phyloP scores from a whole-genome alignment of 1,140 invertebrate species.

The Drosophila kikkawai region DNA sequence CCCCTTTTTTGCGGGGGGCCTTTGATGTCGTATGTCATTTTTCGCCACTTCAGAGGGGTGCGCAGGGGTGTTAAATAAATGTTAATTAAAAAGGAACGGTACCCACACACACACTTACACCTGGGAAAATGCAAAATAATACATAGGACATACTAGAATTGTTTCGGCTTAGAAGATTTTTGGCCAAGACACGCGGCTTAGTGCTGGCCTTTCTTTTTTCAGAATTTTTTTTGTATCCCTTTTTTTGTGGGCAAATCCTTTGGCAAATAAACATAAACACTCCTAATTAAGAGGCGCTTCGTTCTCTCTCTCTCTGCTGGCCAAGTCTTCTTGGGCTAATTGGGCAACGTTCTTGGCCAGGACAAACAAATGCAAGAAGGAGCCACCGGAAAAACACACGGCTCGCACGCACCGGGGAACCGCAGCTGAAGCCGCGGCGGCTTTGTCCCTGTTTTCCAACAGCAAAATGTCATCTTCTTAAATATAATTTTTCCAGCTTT shows the following conservation, averaged over 20 bases:
- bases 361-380: slow-evolving; percentile 63
- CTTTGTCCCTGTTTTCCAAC: slow-evolving; percentile 1
- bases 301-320: slow-evolving; percentile 4
- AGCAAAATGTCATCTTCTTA: slow-evolving; percentile 75
- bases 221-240: background rate
- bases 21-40: slow-evolving; percentile 81
- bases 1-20: slow-evolving; percentile 16
- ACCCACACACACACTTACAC: background rate
- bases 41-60: slow-evolving; percentile 7
- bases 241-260: slow-evolving; percentile 33
- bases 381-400: slow-evolving; percentile 12
- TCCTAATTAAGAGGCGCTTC: slow-evolving; percentile 64
- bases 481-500: slow-evolving; percentile 78
- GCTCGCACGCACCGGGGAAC: slow-evolving; percentile 46
- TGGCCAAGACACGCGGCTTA: slow-evolving; percentile 53
- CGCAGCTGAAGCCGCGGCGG: slow-evolving; percentile 41
- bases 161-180: slow-evolving; percentile 55
- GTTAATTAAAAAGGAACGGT: slow-evolving; percentile 72
- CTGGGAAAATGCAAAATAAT: background rate
- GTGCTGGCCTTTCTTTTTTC: slow-evolving; percentile 12
- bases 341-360: slow-evolving; percentile 63
- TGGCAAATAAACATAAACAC: slow-evolving; percentile 69
- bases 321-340: slow-evolving; percentile 64
- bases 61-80: slow-evolving; percentile 73
- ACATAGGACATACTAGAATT: slow-evolving; percentile 13